These are phyloP conservation scores for Therioaphis trifolii DNA, from an alignment of 2,888 invertebrate genomes.

Conservation along the genomic window DNA sequence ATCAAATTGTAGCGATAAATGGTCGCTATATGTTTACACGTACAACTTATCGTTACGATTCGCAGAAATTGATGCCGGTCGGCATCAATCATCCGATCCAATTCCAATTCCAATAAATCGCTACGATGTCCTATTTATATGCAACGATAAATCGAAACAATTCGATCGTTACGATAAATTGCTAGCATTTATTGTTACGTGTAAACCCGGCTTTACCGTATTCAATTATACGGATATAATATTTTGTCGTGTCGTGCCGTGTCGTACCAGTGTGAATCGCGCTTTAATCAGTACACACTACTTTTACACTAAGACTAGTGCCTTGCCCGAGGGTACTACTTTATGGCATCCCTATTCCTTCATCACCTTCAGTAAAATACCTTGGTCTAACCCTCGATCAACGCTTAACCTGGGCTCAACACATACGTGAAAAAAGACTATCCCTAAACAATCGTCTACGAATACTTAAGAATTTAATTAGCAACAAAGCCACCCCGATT, in stretches of 20 bases:
- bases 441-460: too few species aligned
- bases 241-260: too few species aligned
- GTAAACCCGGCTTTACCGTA: slow-evolving; percentile 50
- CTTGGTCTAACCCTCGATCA: slow-evolving; percentile 14
- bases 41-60: too few species aligned
- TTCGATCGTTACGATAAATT: slow-evolving; percentile 17
- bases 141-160: neutral
- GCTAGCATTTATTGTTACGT: slow-evolving; percentile 49
- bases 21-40: too few species aligned
- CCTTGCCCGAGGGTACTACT: neutral
- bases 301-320: slow-evolving; percentile 16
- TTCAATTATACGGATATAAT: too few species aligned
- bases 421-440: slow-evolving; percentile 13
- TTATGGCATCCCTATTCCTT: slow-evolving; percentile 7
- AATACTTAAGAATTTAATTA: too few species aligned
- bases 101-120: slow-evolving; percentile 13
- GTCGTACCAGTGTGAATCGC: too few species aligned
- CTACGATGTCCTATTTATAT: slow-evolving; percentile 9
- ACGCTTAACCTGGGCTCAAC: slow-evolving; percentile 16
- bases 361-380: slow-evolving; percentile 1
- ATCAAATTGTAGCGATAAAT: too few species aligned
- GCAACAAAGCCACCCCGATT: too few species aligned
- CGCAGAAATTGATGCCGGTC: too few species aligned
- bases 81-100: too few species aligned
- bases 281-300: slow-evolving; percentile 10